phyloP scores from a whole-genome alignment of 2,888 invertebrate species.

The Myopa testacea region DNA sequence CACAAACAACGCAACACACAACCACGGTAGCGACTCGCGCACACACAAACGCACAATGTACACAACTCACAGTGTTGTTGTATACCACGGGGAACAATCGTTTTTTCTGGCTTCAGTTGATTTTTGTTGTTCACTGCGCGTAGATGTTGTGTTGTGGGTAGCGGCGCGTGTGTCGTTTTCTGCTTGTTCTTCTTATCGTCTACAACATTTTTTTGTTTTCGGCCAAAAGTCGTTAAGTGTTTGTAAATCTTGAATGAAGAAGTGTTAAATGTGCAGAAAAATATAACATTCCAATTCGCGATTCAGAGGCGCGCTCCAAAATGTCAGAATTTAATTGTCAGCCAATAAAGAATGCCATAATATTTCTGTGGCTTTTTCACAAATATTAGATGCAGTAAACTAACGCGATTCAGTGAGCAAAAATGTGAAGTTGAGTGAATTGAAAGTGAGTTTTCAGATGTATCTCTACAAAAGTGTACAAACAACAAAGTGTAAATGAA shows the following conservation, averaged over 20 bases:
- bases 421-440: not conserved
- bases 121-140: constrained; percentile 46
- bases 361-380: too few species aligned
- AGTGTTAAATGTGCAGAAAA: not conserved
- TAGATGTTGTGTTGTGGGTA: constrained; percentile 39
- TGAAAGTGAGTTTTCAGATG: not conserved
- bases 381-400: not conserved
- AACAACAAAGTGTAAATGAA: not conserved
- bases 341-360: not conserved
- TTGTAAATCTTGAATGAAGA: too few species aligned
- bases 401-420: not conserved
- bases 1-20: too few species aligned
- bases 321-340: not conserved
- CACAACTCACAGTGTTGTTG: constrained; percentile 12
- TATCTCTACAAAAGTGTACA: not conserved
- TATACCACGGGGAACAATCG: not conserved
- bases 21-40: too few species aligned
- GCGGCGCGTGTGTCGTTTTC: constrained; percentile 36
- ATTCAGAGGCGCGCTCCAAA: not conserved
- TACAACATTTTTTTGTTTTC: constrained; percentile 34
- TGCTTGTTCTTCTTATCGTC: constrained; percentile 33
- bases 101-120: constrained; percentile 44
- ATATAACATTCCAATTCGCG: not conserved
- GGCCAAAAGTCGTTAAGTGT: too few species aligned
- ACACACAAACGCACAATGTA: not conserved